Evolutionary conservation across 2,113 vertebrate species (phyloP).

Genomic region (Varanus salvator): DNA sequence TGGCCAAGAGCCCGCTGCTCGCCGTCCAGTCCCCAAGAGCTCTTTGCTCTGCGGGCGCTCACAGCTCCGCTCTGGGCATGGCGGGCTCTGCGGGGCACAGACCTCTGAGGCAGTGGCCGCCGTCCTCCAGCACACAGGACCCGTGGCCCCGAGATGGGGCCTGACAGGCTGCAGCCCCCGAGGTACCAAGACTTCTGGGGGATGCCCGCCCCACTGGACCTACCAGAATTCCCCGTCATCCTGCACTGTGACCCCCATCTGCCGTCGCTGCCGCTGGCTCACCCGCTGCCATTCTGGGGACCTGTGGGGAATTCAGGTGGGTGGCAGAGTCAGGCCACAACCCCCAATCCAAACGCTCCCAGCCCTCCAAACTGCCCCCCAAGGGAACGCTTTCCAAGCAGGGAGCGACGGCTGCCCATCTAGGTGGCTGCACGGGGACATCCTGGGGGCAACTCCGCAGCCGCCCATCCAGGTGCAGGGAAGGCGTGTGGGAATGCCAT

Average conservation of each 20-base stretch:
- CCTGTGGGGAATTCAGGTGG: neutral
- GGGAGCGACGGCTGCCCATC: too few relatives aligned
- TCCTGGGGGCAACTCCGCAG: too few relatives aligned
- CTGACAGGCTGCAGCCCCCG: neutral
- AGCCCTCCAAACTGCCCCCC: neutral
- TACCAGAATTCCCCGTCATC: neutral
- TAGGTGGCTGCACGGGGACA: too few relatives aligned
- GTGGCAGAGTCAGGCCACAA: neutral
- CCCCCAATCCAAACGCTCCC: neutral
- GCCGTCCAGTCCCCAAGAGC: neutral
- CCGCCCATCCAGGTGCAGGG: too few relatives aligned
- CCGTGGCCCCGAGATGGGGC: neutral
- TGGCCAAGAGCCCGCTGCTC: neutral
- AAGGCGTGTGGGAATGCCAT: too few relatives aligned
- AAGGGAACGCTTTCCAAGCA: too few relatives aligned
- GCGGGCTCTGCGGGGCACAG: neutral
- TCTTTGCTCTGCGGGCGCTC: neutral
- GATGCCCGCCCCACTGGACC: neutral
- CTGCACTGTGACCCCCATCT: neutral
- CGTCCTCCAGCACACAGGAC: neutral
- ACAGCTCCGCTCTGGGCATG: neutral
- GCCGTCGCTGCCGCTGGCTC: neutral
- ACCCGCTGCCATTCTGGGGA: conserved; percentile 2
- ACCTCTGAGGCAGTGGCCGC: neutral
- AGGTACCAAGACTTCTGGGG: neutral